phyloP scores from a whole-genome alignment of 2,113 vertebrate genomes.

The Actenoides lindsayi region DNA sequence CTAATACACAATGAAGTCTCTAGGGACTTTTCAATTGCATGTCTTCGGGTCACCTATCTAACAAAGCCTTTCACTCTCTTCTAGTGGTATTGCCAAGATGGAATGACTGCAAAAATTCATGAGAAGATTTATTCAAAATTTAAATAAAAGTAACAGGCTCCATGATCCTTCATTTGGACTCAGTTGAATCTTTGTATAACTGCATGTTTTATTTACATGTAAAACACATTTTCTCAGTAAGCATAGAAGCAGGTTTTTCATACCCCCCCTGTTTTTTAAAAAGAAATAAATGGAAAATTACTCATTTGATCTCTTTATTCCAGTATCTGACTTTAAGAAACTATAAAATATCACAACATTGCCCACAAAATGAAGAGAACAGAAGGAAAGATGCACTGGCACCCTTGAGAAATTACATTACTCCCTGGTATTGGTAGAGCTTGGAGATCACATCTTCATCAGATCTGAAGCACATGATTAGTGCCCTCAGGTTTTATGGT shows the following conservation, averaged over 20 bases:
- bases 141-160: neutral
- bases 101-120: neutral
- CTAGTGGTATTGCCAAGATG: neutral
- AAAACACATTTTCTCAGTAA: neutral
- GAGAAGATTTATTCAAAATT: neutral
- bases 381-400: neutral
- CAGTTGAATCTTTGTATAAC: neutral
- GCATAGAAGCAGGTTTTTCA: neutral
- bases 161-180: neutral
- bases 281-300: neutral
- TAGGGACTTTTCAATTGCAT: neutral
- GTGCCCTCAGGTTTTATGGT: constrained; percentile 17
- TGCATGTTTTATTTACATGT: neutral
- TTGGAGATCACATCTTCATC: constrained; percentile 30
- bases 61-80: neutral
- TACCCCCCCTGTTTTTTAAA: rapidly evolving
- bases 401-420: constrained; percentile 6
- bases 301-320: neutral
- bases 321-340: constrained; percentile 6
- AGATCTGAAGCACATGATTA: constrained; percentile 24
- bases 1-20: neutral
- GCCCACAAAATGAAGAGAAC: neutral
- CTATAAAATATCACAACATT: neutral
- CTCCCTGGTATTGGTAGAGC: neutral
- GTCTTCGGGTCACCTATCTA: neutral